A percentile compares a stretch with the other conserved stretches of the same genome.
These are phyloP conservation scores for Megaceryle maxima DNA, from an alignment of 2,113 vertebrate species.

Conservation along the genomic window DNA sequence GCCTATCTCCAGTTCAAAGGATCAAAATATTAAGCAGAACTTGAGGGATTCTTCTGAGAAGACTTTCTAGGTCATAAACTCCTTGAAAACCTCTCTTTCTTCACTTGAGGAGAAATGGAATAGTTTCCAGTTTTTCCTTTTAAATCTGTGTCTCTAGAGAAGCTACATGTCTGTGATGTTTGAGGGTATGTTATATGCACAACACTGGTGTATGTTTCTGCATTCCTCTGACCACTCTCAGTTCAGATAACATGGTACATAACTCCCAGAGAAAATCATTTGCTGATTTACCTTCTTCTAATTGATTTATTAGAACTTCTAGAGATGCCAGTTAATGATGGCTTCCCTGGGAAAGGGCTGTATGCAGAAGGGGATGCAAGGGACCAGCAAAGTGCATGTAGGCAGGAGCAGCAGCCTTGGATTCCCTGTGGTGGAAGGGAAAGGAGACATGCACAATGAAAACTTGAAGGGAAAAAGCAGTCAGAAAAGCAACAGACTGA, in stretches of 20 bases:
- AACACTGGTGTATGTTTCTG: neutral
- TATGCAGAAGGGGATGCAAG: fast-evolving
- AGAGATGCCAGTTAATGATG: neutral
- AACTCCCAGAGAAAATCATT: neutral
- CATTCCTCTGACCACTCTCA: neutral
- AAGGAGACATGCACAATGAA: neutral
- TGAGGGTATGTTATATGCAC: neutral
- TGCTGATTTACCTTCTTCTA: neutral
- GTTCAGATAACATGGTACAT: neutral
- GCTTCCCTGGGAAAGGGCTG: neutral
- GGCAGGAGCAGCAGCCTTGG: neutral
- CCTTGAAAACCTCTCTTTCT: neutral
- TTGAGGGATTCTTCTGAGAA: neutral
- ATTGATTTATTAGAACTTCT: neutral
- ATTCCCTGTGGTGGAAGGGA: neutral
- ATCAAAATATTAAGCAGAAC: neutral
- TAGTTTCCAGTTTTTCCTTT: neutral
- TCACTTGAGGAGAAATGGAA: neutral
- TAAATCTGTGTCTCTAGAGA: neutral
- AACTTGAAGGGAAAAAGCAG: neutral
- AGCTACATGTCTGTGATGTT: fast-evolving
- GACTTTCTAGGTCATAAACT: neutral
- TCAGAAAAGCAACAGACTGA: neutral
- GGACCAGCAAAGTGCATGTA: neutral
- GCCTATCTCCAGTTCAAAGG: neutral